Conservation (phyloP, 2,888 invertebrate genomes). For the Rhagium mordax region DNA sequence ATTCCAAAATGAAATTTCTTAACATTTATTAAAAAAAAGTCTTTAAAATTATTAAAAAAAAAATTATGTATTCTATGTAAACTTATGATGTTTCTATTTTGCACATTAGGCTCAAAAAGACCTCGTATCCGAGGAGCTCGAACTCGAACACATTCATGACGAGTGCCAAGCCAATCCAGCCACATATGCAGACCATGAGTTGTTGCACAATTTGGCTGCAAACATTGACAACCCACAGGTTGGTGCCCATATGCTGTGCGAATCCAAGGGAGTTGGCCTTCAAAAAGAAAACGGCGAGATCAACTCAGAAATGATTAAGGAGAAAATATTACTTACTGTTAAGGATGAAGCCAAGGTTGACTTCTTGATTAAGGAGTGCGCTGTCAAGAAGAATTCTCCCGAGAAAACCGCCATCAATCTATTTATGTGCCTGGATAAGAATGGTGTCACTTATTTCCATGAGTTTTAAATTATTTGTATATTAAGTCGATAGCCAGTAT, state of each 20-base stretch:
- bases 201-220: background rate
- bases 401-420: background rate
- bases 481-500: background rate
- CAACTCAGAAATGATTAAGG: background rate
- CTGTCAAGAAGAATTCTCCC: background rate
- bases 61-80: too few species aligned
- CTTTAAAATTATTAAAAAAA: too few species aligned
- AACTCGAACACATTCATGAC: background rate
- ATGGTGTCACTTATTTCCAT: slow-evolving; percentile 5
- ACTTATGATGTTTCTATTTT: background rate
- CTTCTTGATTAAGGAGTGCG: slow-evolving; percentile 1
- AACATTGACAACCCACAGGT: slow-evolving; percentile 1
- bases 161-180: slow-evolving; percentile 11
- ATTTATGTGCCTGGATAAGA: background rate
- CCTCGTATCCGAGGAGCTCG: background rate
- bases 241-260: slow-evolving; percentile 10
- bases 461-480: background rate
- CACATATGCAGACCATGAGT: slow-evolving; percentile 1
- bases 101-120: background rate
- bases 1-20: too few species aligned
- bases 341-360: background rate
- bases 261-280: background rate
- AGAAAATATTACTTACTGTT: background rate
- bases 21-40: too few species aligned
- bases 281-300: background rate